These are phyloP conservation scores for Anarrhichthys ocellatus DNA, from an alignment of 2,113 vertebrate genomes.

Conservation along the genomic window DNA sequence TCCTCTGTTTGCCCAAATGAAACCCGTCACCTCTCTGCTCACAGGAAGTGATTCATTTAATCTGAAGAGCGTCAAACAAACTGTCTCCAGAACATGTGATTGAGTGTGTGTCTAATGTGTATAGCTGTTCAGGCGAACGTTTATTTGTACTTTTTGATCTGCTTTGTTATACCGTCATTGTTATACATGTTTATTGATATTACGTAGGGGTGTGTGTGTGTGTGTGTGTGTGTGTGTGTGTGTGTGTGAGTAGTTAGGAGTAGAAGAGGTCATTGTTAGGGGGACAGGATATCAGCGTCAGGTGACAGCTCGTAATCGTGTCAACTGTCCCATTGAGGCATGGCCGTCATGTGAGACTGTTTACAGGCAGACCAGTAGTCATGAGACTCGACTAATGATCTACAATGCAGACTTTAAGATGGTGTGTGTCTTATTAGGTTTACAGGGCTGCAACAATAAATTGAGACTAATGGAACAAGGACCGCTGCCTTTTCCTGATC, in stretches of 20 bases:
- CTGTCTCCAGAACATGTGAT: background rate
- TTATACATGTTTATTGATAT: background rate
- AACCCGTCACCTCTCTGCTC: background rate
- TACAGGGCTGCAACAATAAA: background rate
- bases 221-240: background rate
- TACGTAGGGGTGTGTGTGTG: background rate
- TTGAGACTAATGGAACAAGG: background rate
- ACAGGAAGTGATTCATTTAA: slow-evolving; percentile 31
- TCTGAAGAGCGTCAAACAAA: background rate
- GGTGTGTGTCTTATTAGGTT: background rate
- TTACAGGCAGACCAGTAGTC: slow-evolving; percentile 55
- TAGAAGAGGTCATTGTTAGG: slow-evolving; percentile 1
- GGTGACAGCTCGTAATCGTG: slow-evolving; percentile 35
- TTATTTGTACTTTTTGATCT: background rate
- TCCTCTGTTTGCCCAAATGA: slow-evolving; percentile 13
- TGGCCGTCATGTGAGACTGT: slow-evolving; percentile 68
- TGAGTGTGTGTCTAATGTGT: background rate
- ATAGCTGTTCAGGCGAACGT: background rate
- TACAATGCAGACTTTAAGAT: slow-evolving; percentile 22
- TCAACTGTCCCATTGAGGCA: slow-evolving; percentile 13
- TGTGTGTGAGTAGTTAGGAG: background rate
- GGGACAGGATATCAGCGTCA: slow-evolving; percentile 50
- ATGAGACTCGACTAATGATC: slow-evolving; percentile 61
- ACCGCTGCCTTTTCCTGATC: background rate
- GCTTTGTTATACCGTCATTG: background rate